Evolutionary conservation across 2,113 vertebrate genomes (phyloP).

Genomic region (Eleginops maclovinus): DNA sequence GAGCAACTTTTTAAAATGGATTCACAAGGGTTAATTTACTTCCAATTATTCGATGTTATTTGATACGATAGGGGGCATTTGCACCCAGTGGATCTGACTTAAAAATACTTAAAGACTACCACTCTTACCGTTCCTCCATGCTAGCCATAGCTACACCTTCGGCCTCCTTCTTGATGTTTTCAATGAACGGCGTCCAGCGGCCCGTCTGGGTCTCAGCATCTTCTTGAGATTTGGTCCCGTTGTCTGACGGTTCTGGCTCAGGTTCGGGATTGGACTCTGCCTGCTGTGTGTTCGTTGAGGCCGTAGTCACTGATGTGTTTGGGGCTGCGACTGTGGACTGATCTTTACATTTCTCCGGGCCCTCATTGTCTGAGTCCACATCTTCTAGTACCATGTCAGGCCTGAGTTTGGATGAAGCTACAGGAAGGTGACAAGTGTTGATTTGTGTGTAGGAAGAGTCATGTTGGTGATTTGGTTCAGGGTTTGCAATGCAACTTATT

Average conservation of each 20-base stretch:
- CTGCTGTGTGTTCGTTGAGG: neutral
- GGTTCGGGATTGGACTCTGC: neutral
- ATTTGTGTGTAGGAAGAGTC: neutral
- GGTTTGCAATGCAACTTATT: neutral
- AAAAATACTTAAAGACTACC: neutral
- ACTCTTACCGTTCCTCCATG: slow-evolving; percentile 83
- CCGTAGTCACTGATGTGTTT: neutral
- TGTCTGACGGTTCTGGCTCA: neutral
- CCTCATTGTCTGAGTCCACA: slow-evolving; percentile 74
- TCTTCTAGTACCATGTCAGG: slow-evolving; percentile 81
- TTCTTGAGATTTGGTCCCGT: slow-evolving; percentile 53
- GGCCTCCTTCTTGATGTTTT: slow-evolving; percentile 79
- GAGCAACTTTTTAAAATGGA: too few relatives aligned
- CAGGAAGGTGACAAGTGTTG: slow-evolving; percentile 11
- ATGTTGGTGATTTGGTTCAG: neutral
- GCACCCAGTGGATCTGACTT: neutral
- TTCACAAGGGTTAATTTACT: neutral
- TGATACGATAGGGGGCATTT: neutral
- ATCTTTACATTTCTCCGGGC: slow-evolving; percentile 31
- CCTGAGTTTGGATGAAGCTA: slow-evolving; percentile 68
- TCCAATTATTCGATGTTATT: neutral
- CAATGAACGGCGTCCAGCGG: slow-evolving; percentile 82
- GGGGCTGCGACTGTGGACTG: neutral
- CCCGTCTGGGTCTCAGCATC: slow-evolving; percentile 84
- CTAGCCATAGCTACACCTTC: slow-evolving; percentile 75